Percentiles rank a stretch among this genome's conserved stretches.
Evolutionary conservation across 1,140 invertebrate species (phyloP).

Genomic region (Nixonia krombeini): DNA sequence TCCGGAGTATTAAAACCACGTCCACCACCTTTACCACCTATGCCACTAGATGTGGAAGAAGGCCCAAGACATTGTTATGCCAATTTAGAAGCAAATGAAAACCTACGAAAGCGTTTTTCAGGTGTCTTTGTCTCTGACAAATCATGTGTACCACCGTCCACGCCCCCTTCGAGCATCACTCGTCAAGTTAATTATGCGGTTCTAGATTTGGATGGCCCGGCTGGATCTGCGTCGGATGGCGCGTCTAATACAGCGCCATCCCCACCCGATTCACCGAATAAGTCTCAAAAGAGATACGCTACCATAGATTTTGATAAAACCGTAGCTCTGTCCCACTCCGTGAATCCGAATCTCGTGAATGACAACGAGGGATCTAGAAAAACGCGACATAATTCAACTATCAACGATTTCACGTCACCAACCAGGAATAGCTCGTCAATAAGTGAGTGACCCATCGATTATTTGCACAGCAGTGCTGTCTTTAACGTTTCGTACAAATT

Average conservation of each 20-base stretch:
- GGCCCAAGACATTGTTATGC: constrained; percentile 74
- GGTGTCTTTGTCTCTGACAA: constrained; percentile 64
- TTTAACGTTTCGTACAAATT: no score
- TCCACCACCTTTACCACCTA: constrained; percentile 49
- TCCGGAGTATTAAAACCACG: constrained; percentile 22
- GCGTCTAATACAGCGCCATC: constrained; percentile 42
- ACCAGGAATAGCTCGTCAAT: constrained; percentile 73
- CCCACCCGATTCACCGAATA: constrained; percentile 73
- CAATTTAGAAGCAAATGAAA: constrained; percentile 77
- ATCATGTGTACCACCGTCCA: constrained; percentile 68
- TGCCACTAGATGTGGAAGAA: constrained; percentile 58
- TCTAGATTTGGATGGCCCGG: constrained; percentile 77
- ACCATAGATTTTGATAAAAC: constrained; percentile 96
- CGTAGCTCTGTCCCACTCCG: constrained; percentile 82
- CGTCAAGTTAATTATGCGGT: constrained; percentile 83
- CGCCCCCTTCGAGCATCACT: constrained; percentile 59
- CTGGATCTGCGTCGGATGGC: constrained; percentile 26
- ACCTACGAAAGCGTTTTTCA: constrained; percentile 64
- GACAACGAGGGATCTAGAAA: constrained; percentile 76
- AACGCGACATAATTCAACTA: constrained; percentile 78
- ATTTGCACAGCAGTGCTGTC: no score
- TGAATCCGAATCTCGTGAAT: constrained; percentile 72
- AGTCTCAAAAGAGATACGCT: constrained; percentile 83
- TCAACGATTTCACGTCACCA: constrained; percentile 70
- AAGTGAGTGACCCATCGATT: constrained; percentile 71